Base-by-base conservation (phyloP, 92 coral and sea anemone species). In the Palythoa grandis region DNA sequence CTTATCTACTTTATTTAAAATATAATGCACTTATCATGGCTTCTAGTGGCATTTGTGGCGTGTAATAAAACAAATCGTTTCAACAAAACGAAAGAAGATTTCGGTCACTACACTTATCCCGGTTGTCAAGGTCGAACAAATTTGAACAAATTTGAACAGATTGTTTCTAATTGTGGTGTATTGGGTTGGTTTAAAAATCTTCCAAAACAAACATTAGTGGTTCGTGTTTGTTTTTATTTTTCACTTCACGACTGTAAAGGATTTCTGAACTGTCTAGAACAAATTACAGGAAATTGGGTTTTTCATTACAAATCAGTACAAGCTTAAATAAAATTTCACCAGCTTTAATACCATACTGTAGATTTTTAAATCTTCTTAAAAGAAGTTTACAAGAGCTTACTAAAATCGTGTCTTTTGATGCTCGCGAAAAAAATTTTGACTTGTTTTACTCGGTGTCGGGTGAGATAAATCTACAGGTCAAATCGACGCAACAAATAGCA, bases 61-160 rank as follows among this genome's bases (percentile, higher is more conserved):
- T 17, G 40, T 37, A 69, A 69, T 29, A 69, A 35, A 69, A 69
- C 74, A 69, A 43, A 69, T 25, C 47, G 74, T 69, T 69, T 69
- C 43, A 37, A 69, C 24, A 13, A 25, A 69, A 69, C 74, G 74
- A 25, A 37, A 11, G 15, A 25, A 0, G 37, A 25, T 29, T 37
- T 24, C 17, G 37, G 15, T 69, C 15, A 3, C 19, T 25, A 24
- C 39, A 6, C 19, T 4, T 20, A 52, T n/a, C 20, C 40, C 13
- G 60, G 22, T 52, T 76, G 67, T 76, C 82, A 52, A 53, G 66
- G 14, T 24, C 7, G 53, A 25, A 52, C 61, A 76, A 50, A 76
- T 56, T 5, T 52, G 52, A 65, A 80, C 85, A 80, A 80, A 80
- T 56, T 5, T 52, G 52, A 65, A 80, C 85, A 80, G 65, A 80